A percentile compares a stretch with the other conserved stretches of the same genome.
Conservation (phyloP, 2,797 vertebrate species). For the Fringilla coelebs region DNA sequence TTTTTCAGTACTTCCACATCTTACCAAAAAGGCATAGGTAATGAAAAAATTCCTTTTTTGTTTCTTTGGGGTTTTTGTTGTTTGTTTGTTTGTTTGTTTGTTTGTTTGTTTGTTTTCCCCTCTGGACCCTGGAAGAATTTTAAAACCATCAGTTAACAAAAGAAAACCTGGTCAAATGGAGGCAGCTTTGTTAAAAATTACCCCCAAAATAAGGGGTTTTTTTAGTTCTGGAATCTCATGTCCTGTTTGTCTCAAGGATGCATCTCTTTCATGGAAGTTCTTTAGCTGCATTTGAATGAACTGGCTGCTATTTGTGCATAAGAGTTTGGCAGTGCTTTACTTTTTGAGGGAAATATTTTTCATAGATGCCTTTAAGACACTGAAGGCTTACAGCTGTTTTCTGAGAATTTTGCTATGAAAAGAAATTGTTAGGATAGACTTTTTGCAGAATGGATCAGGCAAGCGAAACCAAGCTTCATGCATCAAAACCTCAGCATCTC, state of each 20-base stretch:
- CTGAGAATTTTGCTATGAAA: not conserved
- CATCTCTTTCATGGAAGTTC: not conserved
- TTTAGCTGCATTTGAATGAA: not conserved
- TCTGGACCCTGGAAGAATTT: not conserved
- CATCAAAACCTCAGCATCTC: not conserved
- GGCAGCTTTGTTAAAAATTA: not conserved
- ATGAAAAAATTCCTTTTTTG: not conserved
- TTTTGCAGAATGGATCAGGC: not conserved
- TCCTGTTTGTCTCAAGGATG: not conserved
- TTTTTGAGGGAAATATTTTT: not conserved
- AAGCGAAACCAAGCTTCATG: not conserved
- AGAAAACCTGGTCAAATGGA: not conserved
- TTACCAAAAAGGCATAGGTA: not conserved
- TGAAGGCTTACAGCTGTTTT: not conserved
- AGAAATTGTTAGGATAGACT: not conserved
- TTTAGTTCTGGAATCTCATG: not conserved
- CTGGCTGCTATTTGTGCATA: not conserved
- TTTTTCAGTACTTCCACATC: not conserved
- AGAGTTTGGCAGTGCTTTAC: not conserved
- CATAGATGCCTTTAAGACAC: not conserved
- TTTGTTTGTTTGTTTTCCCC: not conserved
- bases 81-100: not conserved
- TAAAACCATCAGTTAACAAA: not conserved
- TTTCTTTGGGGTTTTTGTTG: not conserved
- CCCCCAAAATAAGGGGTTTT: accelerated